Base-by-base conservation (phyloP, 2,113 vertebrate species). In the Oenanthe melanoleuca region DNA sequence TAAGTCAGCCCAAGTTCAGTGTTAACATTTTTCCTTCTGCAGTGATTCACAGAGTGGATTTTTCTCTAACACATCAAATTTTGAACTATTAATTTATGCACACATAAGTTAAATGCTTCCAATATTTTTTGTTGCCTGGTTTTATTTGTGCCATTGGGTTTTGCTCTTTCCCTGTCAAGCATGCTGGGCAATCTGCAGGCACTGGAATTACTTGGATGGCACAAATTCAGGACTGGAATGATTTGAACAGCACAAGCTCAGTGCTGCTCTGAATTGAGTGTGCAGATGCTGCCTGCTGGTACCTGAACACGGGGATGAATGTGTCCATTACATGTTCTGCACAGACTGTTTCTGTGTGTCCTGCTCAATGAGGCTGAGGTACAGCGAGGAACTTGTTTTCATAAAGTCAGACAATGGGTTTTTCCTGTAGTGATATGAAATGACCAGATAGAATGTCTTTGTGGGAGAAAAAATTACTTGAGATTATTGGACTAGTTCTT, bases 251-350 rank as follows among this genome's bases (percentile, higher is more conserved):
- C 80, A 55, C 18, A 45, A 33, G 23, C 20, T 38, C 59, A 12
- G 29, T 28, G 59, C 28, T 64, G 28, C n/a, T 40, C 28, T n/a
- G 67, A 47, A 7, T 49, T 47, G 26, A 8, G 28, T 6, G 40
- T 65, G 72, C 77, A 60, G 67, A n/a, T 53, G 77, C 59, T 80
- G n/a, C 28, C 33, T 42, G 26, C 42, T 61, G 49, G 49, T 52
- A 38, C 55, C 83, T 33, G 25, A 12, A 16, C 29, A 11, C 0
- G 0, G 52, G 38, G 16, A n/a, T 14, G 7, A 21, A 52, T 16
- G 56, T 31, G 28, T 45, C 56, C 38, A 13, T 37, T 33, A 10
- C 0, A 0, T 23, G 47, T 53, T 5, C 1, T 2, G 15, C 10
- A n/a, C 33, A 37, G 45, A 11, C 17, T 6, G 0, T 16, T 47